phyloP scores from a whole-genome alignment of 64 coral and sea anemone genomes.

The Pocillopora verrucosa region DNA sequence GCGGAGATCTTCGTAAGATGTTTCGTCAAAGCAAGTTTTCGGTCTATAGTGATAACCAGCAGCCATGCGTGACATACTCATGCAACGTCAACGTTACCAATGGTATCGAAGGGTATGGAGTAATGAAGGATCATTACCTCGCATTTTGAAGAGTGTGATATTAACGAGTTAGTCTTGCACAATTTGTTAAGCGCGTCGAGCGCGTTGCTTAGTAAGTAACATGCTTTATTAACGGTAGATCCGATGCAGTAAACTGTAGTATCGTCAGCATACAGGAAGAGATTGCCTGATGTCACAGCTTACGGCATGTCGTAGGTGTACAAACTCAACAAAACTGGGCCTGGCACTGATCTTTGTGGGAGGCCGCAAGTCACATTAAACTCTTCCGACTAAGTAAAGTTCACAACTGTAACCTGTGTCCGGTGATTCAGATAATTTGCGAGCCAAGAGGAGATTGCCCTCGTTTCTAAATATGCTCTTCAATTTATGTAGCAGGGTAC shows the following conservation, averaged over 20 bases:
- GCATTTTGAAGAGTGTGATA: background rate
- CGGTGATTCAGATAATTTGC: background rate
- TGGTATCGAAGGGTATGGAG: too few relatives aligned
- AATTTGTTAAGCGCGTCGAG: background rate
- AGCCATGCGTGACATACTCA: too few relatives aligned
- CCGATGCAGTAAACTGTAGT: conserved; percentile 10
- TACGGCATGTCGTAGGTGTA: too few relatives aligned
- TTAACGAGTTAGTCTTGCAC: conserved; percentile 11
- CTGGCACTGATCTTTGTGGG: too few relatives aligned
- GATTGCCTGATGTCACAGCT: background rate
- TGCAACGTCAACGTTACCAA: too few relatives aligned
- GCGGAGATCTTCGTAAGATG: too few relatives aligned
- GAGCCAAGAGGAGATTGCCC: conserved; percentile 2
- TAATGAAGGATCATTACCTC: background rate
- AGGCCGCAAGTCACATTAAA: too few relatives aligned
- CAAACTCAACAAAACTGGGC: too few relatives aligned
- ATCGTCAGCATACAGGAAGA: conserved; percentile 9
- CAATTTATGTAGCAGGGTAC: background rate
- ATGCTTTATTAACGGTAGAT: background rate
- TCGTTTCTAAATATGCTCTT: background rate
- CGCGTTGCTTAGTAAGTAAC: background rate
- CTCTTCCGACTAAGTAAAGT: too few relatives aligned
- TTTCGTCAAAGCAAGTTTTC: too few relatives aligned
- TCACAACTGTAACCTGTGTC: background rate
- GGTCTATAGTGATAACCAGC: too few relatives aligned